Evolutionary conservation across 2,113 vertebrate genomes (phyloP), one percentile per base, ranked within the genome.

Genomic region (Caranx ignobilis): DNA sequence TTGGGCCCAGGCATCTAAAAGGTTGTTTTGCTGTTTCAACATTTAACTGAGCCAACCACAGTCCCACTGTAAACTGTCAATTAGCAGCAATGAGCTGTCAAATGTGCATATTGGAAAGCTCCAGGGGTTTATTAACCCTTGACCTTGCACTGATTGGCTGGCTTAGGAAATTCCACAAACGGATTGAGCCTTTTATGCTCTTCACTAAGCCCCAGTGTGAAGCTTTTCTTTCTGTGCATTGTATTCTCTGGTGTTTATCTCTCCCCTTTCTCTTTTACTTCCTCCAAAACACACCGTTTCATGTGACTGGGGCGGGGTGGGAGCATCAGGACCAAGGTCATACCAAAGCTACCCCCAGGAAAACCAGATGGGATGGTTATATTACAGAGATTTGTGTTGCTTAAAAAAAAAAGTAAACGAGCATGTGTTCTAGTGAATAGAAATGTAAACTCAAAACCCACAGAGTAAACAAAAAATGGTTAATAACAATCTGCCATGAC

Each of bases 111-210:
- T 69, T 34, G 45, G 65, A 78, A 32, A 68, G 26, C 31, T 11
- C 41, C 26, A 48, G 80, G 68, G 81, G 57, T 75, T 89, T 55
- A 75, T 87, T 91, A 89, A 87, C 85, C 86, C 65, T 73, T 78
- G 75, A 90, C 76, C 81, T 59, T 52, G 5, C 50, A 26, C 78
- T 71, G 75, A 84, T 75, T 88, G 88, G 63, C 78, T 87, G 87
- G 81, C 72, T 90, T 87, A 83, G 84, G 84, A 85, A 77, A 88
- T 88, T 89, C 88, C 82, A 86, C 78, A 70, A 75, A 80, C 3
- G 34, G 80, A 81, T 77, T 39, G 69, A 71, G 66, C 54, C 54
- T 66, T 71, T 82, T 81, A 45, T 79, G 57, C 70, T 77, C 74
- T 64, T 66, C 39, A 35, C 41, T 47, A 82, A 88, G 55, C 65